phyloP scores from a whole-genome alignment of 2,888 invertebrate species.

The Shargacucullia verbasci region DNA sequence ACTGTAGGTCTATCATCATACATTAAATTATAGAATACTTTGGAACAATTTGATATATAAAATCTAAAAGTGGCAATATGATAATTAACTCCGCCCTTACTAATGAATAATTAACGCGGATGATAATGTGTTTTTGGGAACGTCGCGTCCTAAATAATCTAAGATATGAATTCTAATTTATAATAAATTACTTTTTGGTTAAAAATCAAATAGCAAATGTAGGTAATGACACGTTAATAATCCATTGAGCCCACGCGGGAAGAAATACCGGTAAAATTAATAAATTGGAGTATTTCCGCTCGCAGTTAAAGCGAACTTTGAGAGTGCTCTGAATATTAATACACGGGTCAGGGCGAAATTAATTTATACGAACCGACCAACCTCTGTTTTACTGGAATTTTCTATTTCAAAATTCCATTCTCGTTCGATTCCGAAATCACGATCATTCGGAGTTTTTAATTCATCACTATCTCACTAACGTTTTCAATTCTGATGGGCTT shows the following conservation, averaged over 20 bases:
- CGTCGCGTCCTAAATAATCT: slow-evolving; percentile 7
- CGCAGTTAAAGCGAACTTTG: slow-evolving; percentile 84
- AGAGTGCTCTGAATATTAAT: slow-evolving; percentile 87
- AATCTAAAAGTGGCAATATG: slow-evolving; percentile 14
- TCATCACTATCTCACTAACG: slow-evolving; percentile 41
- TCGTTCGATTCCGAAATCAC: slow-evolving; percentile 76
- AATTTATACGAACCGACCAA: slow-evolving; percentile 84
- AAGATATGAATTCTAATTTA: slow-evolving; percentile 3
- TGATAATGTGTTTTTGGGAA: slow-evolving; percentile 5
- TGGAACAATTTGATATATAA: slow-evolving; percentile 19
- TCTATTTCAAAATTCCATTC: slow-evolving; percentile 80
- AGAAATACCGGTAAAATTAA: slow-evolving; percentile 78
- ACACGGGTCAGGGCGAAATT: slow-evolving; percentile 83
- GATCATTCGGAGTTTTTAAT: slow-evolving; percentile 60
- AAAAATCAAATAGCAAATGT: slow-evolving; percentile 56
- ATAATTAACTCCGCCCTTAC: slow-evolving; percentile 18
- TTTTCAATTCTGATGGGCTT: slow-evolving; percentile 40
- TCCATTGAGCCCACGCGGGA: slow-evolving; percentile 65
- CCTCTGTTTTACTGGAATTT: slow-evolving; percentile 79
- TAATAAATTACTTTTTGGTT: slow-evolving; percentile 9
- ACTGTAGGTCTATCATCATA: slow-evolving; percentile 6
- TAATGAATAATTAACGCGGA: slow-evolving; percentile 18
- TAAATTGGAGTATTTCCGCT: slow-evolving; percentile 82
- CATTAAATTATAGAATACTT: slow-evolving; percentile 25
- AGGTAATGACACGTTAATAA: slow-evolving; percentile 66